A percentile compares a stretch with the other conserved stretches of the same genome.
phyloP scores from a whole-genome alignment of 2,888 invertebrate genomes.

The Schrankia costaestrigalis region DNA sequence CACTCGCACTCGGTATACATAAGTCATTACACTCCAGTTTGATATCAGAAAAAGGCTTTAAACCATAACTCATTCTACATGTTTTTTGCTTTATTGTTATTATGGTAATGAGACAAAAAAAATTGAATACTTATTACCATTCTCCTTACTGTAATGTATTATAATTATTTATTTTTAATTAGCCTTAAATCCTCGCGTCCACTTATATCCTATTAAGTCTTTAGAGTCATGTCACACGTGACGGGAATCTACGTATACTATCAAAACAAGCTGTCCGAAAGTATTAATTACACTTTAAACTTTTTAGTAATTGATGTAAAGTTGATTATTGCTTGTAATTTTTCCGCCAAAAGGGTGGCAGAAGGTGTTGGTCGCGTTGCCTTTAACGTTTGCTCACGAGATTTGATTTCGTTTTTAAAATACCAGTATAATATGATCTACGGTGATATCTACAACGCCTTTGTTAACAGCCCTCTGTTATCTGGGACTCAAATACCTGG shows the following conservation, averaged over 20 bases:
- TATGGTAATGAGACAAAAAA: slow-evolving; percentile 23
- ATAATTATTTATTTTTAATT: slow-evolving; percentile 39
- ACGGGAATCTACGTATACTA: slow-evolving; percentile 28
- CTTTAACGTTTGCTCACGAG: slow-evolving; percentile 38
- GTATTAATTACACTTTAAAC: slow-evolving; percentile 24
- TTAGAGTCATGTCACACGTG: slow-evolving; percentile 38
- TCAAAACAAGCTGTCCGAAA: slow-evolving; percentile 9
- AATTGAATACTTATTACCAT: slow-evolving; percentile 19
- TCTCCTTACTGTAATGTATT: slow-evolving; percentile 12
- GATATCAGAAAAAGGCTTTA: slow-evolving; percentile 27
- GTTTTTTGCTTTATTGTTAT: slow-evolving; percentile 27
- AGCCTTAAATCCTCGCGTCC: slow-evolving; percentile 26
- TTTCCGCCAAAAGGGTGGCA: slow-evolving; percentile 14
- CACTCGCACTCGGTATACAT: slow-evolving; percentile 1
- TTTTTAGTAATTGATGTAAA: slow-evolving; percentile 25
- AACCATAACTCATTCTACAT: slow-evolving; percentile 14
- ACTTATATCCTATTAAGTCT: slow-evolving; percentile 40
- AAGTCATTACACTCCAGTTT: slow-evolving; percentile 23
- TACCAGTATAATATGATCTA: slow-evolving; percentile 31
- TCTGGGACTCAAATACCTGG: slow-evolving; percentile 34
- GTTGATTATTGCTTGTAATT: slow-evolving; percentile 25
- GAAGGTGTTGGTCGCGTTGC: slow-evolving; percentile 20
- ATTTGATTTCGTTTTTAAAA: slow-evolving; percentile 43
- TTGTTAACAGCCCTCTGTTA: slow-evolving; percentile 14
- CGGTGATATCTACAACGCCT: slow-evolving; percentile 9